Conservation (phyloP, 2,888 invertebrate genomes). For the Hypomecis punctinalis region DNA sequence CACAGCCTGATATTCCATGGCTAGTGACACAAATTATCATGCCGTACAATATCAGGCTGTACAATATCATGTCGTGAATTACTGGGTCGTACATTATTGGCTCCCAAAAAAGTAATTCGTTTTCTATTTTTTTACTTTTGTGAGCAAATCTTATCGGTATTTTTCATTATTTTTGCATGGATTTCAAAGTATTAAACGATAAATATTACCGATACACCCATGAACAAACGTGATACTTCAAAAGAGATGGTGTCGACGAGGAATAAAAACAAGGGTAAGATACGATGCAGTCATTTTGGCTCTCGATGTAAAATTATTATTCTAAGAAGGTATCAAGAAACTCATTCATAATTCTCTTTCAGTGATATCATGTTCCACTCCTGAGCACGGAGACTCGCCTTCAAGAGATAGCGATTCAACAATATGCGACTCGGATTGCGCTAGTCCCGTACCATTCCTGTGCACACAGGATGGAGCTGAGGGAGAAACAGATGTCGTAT, state of each 20-base stretch:
- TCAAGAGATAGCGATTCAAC: constrained; percentile 75
- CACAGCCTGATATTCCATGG: too few species aligned
- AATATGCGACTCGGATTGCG: constrained; percentile 72
- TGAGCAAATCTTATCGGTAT: background rate
- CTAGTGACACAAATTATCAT: too few species aligned
- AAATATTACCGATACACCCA: constrained; percentile 15
- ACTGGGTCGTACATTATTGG: too few species aligned
- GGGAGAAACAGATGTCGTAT: constrained; percentile 79
- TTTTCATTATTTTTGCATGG: constrained; percentile 2
- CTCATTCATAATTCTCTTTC: constrained; percentile 45
- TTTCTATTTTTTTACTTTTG: too few species aligned
- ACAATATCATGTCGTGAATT: too few species aligned
- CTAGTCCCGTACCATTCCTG: constrained; percentile 78
- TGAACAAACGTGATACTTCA: constrained; percentile 37
- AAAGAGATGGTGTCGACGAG: constrained; percentile 70
- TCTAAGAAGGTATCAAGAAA: background rate
- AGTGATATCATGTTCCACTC: constrained; percentile 77
- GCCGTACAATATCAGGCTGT: too few species aligned
- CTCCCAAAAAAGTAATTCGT: too few species aligned
- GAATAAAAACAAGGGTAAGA: constrained; percentile 63
- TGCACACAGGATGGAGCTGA: constrained; percentile 82
- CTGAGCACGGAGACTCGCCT: constrained; percentile 72
- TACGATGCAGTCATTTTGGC: background rate
- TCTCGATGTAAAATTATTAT: background rate
- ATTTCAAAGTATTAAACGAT: constrained; percentile 1